Conservation (phyloP, 2,113 vertebrate genomes). For the Silurus meridionalis region DNA sequence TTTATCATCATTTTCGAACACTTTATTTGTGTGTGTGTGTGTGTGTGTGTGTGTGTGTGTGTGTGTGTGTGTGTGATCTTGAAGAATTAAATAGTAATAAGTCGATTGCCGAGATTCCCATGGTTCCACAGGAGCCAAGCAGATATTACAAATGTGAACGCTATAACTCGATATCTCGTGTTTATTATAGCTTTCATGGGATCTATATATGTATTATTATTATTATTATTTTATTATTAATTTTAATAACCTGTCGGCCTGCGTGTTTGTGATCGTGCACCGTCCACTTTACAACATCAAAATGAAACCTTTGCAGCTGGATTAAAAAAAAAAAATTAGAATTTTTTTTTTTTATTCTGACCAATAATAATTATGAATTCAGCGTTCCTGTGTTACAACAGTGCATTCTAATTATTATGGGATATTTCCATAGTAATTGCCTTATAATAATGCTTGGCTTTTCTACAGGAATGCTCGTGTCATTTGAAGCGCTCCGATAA, state of each 20-base stretch:
- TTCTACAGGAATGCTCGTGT: not conserved
- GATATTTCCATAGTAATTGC: not conserved
- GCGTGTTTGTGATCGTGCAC: not conserved
- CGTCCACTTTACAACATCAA: not conserved
- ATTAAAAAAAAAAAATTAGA: not conserved
- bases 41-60: constrained; percentile 46
- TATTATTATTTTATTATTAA: not conserved
- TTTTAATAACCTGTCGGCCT: too few species aligned
- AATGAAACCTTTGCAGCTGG: not conserved
- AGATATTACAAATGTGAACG: constrained; percentile 3
- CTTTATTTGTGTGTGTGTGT: constrained; percentile 40
- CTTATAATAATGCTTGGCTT: not conserved
- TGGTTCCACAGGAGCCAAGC: not conserved
- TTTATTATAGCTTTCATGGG: not conserved
- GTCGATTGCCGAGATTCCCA: constrained; percentile 16
- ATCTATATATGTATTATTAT: not conserved
- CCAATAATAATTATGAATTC: not conserved
- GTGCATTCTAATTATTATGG: not conserved
- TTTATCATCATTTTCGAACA: constrained; percentile 28
- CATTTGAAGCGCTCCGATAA: not conserved
- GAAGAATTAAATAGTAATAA: constrained; percentile 57
- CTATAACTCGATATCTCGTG: not conserved
- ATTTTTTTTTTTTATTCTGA: not conserved
- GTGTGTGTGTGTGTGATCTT: constrained; percentile 53
- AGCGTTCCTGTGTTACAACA: not conserved